Conservation (phyloP, 2,888 invertebrate species). For the Archips crataeganus region DNA sequence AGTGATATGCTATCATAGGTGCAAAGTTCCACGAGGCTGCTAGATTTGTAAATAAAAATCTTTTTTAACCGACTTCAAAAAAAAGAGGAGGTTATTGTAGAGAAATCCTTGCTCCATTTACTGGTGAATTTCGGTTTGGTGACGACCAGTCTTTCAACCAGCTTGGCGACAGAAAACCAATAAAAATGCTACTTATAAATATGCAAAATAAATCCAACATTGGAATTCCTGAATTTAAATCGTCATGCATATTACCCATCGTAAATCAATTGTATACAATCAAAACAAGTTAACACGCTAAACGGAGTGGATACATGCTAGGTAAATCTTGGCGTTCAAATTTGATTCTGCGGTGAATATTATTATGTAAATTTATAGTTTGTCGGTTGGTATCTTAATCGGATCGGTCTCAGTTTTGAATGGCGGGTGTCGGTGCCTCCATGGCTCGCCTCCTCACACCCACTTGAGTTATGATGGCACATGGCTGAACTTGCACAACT, state of each 20-base stretch:
- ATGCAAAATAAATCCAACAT: conserved; percentile 12
- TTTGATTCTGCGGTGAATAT: conserved; percentile 55
- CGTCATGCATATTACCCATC: conserved; percentile 5
- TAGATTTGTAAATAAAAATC: not conserved
- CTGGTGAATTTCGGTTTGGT: not conserved
- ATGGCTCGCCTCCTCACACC: conserved; percentile 20
- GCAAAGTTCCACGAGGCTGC: not conserved
- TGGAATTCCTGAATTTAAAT: conserved; percentile 13
- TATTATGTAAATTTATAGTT: conserved; percentile 69
- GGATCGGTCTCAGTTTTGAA: conserved; percentile 53
- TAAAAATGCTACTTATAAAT: conserved; percentile 6
- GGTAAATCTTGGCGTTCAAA: conserved; percentile 43
- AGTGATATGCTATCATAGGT: not conserved
- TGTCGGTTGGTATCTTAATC: conserved; percentile 53
- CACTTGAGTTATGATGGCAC: not conserved
- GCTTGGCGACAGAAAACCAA: conserved; percentile 1
- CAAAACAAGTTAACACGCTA: conserved; percentile 5
- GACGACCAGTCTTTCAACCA: not conserved
- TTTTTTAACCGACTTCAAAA: too few species aligned
- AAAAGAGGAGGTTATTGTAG: too few species aligned
- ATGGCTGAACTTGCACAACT: not conserved
- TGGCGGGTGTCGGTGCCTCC: conserved; percentile 49
- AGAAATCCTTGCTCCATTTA: not conserved
- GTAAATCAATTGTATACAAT: conserved; percentile 15
- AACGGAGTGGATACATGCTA: not conserved